Percentiles rank a stretch among this genome's conserved stretches.
Conservation (phyloP, 2,113 vertebrate genomes). For the Tympanuchus pallidicinctus region DNA sequence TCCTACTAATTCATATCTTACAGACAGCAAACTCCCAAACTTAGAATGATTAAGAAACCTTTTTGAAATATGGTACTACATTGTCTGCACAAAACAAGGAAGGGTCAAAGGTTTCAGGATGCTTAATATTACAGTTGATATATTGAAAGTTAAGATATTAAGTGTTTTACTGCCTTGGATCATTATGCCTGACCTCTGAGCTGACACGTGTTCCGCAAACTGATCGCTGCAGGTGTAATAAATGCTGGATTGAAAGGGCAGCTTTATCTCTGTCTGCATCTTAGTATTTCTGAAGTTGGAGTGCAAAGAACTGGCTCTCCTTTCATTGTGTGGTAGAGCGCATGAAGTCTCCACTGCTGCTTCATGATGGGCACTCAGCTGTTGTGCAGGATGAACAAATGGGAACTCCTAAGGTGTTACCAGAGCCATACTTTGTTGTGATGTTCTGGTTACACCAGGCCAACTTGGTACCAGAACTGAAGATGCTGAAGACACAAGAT, state of each 20-base stretch:
- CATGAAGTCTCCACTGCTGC: neutral
- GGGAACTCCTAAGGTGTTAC: neutral
- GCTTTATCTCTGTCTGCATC: neutral
- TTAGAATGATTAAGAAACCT: neutral
- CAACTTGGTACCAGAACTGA: neutral
- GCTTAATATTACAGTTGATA: slow-evolving; percentile 16
- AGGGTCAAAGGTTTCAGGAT: slow-evolving; percentile 34
- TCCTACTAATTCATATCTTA: neutral
- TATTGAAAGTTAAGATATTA: slow-evolving; percentile 1
- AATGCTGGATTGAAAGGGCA: slow-evolving; percentile 15
- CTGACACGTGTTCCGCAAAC: slow-evolving; percentile 16
- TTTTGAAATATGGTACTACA: neutral
- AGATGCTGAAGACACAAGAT: neutral
- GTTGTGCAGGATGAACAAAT: neutral
- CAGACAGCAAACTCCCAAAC: neutral
- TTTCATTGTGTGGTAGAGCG: neutral
- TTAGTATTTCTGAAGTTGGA: neutral
- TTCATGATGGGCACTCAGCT: neutral
- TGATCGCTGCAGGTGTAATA: neutral
- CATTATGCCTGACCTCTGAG: slow-evolving; percentile 44
- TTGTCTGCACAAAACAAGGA: neutral
- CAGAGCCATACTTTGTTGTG: neutral
- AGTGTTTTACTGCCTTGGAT: slow-evolving; percentile 28
- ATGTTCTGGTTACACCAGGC: neutral
- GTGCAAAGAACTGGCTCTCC: neutral